phyloP scores from a whole-genome alignment of 2,113 vertebrate genomes.

The Carassius gibelio region DNA sequence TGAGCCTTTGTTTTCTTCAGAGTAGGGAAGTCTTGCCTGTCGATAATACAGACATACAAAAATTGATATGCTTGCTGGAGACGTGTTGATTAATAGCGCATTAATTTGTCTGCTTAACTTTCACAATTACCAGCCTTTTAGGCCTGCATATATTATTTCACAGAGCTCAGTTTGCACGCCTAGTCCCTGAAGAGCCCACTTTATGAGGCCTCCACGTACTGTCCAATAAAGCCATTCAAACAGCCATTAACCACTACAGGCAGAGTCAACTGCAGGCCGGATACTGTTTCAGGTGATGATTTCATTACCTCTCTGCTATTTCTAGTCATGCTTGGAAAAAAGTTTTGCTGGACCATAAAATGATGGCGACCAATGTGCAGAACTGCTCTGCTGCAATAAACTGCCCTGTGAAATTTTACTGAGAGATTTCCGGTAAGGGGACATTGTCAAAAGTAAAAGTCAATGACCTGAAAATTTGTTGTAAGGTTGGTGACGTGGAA shows the following conservation, averaged over 20 bases:
- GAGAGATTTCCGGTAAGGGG: conserved; percentile 13
- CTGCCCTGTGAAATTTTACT: conserved; percentile 63
- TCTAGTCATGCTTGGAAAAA: conserved; percentile 62
- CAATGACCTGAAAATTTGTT: conserved; percentile 38
- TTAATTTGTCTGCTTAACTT: conserved; percentile 75
- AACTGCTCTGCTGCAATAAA: conserved; percentile 61
- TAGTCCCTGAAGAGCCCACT: conserved; percentile 47
- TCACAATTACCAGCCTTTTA: conserved; percentile 77
- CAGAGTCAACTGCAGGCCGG: conserved; percentile 63
- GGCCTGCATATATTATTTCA: conserved; percentile 80
- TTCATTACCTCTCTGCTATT: conserved; percentile 78
- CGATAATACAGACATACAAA: neutral
- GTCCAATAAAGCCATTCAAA: conserved; percentile 43
- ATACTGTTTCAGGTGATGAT: conserved; percentile 73
- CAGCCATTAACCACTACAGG: conserved; percentile 73
- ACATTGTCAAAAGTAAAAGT: conserved; percentile 16
- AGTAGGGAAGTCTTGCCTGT: neutral
- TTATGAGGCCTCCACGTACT: conserved; percentile 52
- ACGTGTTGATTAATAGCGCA: conserved; percentile 72
- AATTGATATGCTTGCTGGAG: conserved; percentile 42
- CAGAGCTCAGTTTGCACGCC: conserved; percentile 68
- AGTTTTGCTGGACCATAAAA: conserved; percentile 69
- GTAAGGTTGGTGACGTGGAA: conserved; percentile 32
- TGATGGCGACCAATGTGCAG: conserved; percentile 61
- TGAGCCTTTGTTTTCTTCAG: neutral